A percentile compares a stretch with the other conserved stretches of the same genome.
phyloP scores from a whole-genome alignment of 2,888 invertebrate genomes.

The Drosophila mayaguana region DNA sequence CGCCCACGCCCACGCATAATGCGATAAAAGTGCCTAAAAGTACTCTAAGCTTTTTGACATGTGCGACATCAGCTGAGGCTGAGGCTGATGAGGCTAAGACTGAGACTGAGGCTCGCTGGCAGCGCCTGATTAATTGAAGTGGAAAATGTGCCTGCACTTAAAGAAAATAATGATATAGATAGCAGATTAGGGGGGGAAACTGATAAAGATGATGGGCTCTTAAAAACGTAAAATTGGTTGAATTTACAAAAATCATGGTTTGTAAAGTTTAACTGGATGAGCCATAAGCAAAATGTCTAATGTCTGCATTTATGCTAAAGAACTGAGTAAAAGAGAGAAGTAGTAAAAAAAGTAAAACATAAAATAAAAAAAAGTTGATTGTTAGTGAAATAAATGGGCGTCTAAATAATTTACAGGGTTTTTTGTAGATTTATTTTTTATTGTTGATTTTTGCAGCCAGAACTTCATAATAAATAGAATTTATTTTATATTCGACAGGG shows the following conservation, averaged over 20 bases:
- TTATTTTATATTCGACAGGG: too few species aligned
- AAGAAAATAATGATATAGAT: conserved; percentile 16
- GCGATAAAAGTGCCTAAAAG: conserved; percentile 67
- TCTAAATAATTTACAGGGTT: too few species aligned
- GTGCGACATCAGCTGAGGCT: conserved; percentile 52
- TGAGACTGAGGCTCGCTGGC: not conserved
- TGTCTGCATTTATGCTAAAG: too few species aligned
- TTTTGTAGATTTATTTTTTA: too few species aligned
- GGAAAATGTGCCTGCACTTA: conserved; percentile 48
- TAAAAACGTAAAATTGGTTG: not conserved
- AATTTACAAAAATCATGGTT: not conserved
- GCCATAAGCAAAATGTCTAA: too few species aligned
- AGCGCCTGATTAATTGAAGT: conserved; percentile 59
- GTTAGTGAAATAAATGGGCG: too few species aligned
- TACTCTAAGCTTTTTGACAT: conserved; percentile 64
- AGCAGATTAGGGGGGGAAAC: not conserved
- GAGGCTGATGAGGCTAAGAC: conserved; percentile 6
- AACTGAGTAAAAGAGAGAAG: too few species aligned
- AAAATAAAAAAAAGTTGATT: too few species aligned
- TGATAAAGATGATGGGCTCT: not conserved
- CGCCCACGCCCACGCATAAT: conserved; percentile 42
- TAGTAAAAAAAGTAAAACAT: too few species aligned
- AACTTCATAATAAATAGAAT: too few species aligned
- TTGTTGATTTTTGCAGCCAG: too few species aligned
- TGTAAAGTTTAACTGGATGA: too few species aligned